These are phyloP conservation scores for Xestia sexstrigata DNA, from an alignment of 2,888 invertebrate species.

Conservation along the genomic window DNA sequence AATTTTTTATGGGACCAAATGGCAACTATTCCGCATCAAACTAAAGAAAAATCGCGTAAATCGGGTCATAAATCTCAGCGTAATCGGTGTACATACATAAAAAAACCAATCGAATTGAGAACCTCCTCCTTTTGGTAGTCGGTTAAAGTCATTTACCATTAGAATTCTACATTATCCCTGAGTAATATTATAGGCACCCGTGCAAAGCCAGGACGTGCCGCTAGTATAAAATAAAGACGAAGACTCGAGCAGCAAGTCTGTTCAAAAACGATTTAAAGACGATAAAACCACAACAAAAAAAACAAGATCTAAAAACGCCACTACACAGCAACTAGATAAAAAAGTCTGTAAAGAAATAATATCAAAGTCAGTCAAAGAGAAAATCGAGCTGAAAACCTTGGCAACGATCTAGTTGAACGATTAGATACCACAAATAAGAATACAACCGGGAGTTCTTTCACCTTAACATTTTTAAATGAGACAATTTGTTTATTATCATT, in stretches of 20 bases:
- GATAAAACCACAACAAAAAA: constrained; percentile 8
- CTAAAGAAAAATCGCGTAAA: too few species aligned
- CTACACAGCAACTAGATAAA: neutral
- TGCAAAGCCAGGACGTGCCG: too few species aligned
- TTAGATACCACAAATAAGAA: constrained; percentile 26
- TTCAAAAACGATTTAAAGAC: neutral
- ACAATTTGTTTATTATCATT: constrained; percentile 35
- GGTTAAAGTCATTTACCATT: too few species aligned
- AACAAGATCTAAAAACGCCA: neutral
- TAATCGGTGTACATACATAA: too few species aligned
- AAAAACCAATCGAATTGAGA: too few species aligned
- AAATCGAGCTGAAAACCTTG: constrained; percentile 35
- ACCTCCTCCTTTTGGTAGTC: too few species aligned
- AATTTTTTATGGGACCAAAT: too few species aligned
- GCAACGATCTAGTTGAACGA: constrained; percentile 16
- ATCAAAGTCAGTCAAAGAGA: constrained; percentile 23
- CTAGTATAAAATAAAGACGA: neutral
- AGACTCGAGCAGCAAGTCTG: neutral
- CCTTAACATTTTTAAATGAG: constrained; percentile 38
- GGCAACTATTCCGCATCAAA: too few species aligned
- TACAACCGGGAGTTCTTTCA: constrained; percentile 41
- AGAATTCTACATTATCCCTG: too few species aligned
- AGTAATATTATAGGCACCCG: too few species aligned
- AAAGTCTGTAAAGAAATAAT: constrained; percentile 3
- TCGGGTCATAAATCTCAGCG: too few species aligned